Base-by-base conservation (phyloP, 2,888 invertebrate species). In the Chironomus riparius region DNA sequence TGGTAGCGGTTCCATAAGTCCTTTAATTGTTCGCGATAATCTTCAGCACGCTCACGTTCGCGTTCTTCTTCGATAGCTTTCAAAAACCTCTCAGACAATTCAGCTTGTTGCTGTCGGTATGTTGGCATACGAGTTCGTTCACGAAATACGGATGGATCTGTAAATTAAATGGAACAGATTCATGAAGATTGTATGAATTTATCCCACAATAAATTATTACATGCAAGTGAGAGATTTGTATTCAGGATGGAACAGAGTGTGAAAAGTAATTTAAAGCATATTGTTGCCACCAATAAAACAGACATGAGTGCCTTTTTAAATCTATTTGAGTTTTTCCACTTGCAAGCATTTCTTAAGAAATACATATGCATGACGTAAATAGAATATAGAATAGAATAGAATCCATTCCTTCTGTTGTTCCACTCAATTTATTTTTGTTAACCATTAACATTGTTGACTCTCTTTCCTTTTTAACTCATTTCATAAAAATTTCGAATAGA, bases 1-100 rank as follows among this genome's bases (percentile, higher is more conserved):
- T 82, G 82, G 77, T 83, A 83, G 78, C 82, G 82, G 71, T 82
- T 82, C 83, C 83, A 84, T 24, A 84, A 80, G 28, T 80, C 81
- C 3, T 81, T 81, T 48, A 84, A 77, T 2, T 82, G 81, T 21
- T 83, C 82, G 77, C 81, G 82, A 77, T 83, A 83, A 2, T 81
- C 82, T 62, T 82, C 81, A 77, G 83, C 81, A 0, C 82, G 81
- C 77, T 83, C 83, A 21, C 81, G 80, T 22, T 83, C 82, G 48
- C 82, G 80, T 28, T 83, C 81, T 73, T 82, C 80, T 78, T 84
- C 84, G 77, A 84, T 83, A 79, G 84, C 84, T 2, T 81, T 80
- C 38, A 84, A 78, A 74, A 84, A 84, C 74, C 84, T 82, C 73
- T 83, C 83, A 0, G 83, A 81, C 10, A 84, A 77, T 78, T 83